Evolutionary conservation across 2,797 vertebrate species (phyloP).

Genomic region (Ataeniobius toweri): DNA sequence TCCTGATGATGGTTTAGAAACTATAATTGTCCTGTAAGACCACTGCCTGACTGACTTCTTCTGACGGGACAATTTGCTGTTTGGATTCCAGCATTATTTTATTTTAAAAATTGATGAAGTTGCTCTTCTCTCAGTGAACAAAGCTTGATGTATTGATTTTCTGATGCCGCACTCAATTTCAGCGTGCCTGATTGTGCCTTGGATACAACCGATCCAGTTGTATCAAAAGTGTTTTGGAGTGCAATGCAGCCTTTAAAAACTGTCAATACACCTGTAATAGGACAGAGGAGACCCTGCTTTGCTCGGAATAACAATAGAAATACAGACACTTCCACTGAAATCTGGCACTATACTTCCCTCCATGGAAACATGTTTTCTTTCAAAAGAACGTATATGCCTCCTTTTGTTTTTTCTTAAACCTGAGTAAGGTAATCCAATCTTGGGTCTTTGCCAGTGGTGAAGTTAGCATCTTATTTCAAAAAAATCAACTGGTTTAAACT

Average conservation of each 20-base stretch:
- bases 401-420: not conserved
- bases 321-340: constrained; percentile 10
- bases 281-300: constrained; percentile 3
- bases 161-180: constrained; percentile 5
- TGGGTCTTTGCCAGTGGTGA: not conserved
- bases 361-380: no score
- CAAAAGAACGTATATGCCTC: not conserved
- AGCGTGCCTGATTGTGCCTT: constrained; percentile 14
- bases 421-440: not conserved
- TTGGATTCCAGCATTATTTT: not conserved
- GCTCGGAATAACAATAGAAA: constrained; percentile 3
- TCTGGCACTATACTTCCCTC: not conserved
- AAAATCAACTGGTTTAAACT: no score
- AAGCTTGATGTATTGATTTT: constrained; percentile 23
- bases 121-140: constrained; percentile 14
- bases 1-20: constrained; percentile 5
- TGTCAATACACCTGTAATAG: constrained; percentile 1
- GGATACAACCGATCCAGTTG: constrained; percentile 4
- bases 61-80: constrained; percentile 7
- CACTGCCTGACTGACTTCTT: not conserved
- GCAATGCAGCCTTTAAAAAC: constrained; percentile 10
- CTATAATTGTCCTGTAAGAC: not conserved
- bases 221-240: constrained; percentile 3
- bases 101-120: constrained; percentile 19
- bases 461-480: not conserved